These are phyloP conservation scores for Setophaga kirtlandii DNA, from an alignment of 2,113 vertebrate species.

Conservation along the genomic window DNA sequence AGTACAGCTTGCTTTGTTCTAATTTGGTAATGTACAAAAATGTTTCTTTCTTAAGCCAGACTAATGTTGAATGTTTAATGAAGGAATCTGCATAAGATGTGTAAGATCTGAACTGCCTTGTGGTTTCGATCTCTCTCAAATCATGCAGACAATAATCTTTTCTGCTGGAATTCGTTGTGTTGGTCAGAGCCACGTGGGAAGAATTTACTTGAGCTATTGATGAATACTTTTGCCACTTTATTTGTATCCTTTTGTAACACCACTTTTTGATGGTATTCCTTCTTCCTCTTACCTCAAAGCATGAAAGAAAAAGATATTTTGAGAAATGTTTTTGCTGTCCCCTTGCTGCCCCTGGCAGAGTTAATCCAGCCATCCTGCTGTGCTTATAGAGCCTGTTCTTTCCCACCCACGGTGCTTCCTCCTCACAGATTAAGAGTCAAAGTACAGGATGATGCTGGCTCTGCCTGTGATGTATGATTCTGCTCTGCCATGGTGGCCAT, in stretches of 20 bases:
- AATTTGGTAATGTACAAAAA: conserved; percentile 14
- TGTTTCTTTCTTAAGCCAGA: conserved; percentile 19
- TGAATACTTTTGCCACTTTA: conserved; percentile 21
- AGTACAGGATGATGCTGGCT: conserved; percentile 46
- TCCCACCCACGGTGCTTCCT: neutral
- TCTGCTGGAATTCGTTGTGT: neutral
- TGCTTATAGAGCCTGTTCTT: conserved; percentile 56
- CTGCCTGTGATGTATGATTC: conserved; percentile 34
- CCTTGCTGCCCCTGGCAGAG: conserved; percentile 43
- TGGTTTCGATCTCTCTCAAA: neutral
- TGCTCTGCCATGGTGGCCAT: conserved; percentile 9
- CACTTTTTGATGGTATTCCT: conserved; percentile 41
- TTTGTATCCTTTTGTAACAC: conserved; percentile 37
- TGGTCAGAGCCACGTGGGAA: neutral
- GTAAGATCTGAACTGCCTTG: neutral
- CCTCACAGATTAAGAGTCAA: conserved; percentile 69
- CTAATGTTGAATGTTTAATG: conserved; percentile 38
- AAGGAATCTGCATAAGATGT: conserved; percentile 10
- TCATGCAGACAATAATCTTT: neutral
- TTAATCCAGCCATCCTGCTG: conserved; percentile 37
- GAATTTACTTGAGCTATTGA: conserved; percentile 1
- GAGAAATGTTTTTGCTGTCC: conserved; percentile 45
- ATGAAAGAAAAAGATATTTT: conserved; percentile 59
- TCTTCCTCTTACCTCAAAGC: conserved; percentile 54
- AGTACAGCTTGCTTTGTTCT: conserved; percentile 42